phyloP scores from a whole-genome alignment of 2,113 vertebrate genomes.

The Melanerpes aurifrons region DNA sequence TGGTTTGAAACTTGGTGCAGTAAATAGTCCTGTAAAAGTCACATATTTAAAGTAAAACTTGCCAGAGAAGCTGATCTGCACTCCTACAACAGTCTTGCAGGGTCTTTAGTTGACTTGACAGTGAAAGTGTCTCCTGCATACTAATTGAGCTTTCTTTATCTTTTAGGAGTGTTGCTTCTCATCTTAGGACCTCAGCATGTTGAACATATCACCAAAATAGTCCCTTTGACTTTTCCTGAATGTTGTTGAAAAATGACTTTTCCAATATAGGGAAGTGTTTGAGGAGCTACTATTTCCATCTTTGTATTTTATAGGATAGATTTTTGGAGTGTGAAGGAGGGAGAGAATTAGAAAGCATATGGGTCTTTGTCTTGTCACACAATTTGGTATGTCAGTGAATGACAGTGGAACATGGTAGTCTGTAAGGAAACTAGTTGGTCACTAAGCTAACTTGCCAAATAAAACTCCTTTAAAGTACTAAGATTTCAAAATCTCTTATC shows the following conservation, averaged over 20 bases:
- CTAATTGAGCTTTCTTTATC: not conserved
- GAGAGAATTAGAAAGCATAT: not conserved
- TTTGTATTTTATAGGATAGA: not conserved
- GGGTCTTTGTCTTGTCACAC: not conserved
- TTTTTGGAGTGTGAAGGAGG: not conserved
- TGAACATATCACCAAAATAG: accelerated
- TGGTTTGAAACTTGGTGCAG: not conserved
- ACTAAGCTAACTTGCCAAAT: not conserved
- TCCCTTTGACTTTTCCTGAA: not conserved
- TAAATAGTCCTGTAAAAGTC: not conserved
- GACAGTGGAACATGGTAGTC: not conserved
- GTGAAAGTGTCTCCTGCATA: not conserved
- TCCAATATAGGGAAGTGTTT: not conserved
- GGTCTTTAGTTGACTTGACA: not conserved
- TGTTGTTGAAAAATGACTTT: not conserved
- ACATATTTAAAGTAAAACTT: not conserved
- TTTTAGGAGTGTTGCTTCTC: not conserved
- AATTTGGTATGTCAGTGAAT: not conserved
- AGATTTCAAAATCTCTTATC: not conserved
- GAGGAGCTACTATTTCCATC: not conserved
- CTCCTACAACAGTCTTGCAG: not conserved
- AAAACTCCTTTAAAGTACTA: not conserved
- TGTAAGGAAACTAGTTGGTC: not conserved
- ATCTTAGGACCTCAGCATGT: not conserved
- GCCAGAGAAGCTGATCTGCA: not conserved